A percentile compares a stretch with the other conserved stretches of the same genome.
phyloP scores from a whole-genome alignment of 1,140 invertebrate species.

The Amphibalanus amphitrite region DNA sequence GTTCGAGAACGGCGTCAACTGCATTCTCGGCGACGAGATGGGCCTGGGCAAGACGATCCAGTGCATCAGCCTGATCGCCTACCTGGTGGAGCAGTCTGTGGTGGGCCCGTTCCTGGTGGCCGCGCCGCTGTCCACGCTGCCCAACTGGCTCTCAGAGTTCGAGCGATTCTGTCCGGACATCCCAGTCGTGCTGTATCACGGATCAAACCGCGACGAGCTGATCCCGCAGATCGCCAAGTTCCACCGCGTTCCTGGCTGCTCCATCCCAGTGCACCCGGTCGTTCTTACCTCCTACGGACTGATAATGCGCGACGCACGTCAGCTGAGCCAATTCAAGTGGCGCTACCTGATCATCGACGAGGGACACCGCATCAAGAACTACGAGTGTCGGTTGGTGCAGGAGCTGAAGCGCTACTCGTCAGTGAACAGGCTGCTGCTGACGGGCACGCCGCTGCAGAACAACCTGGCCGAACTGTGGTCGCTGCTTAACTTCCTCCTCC shows the following conservation, averaged over 20 bases:
- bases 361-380: slow-evolving; percentile 52
- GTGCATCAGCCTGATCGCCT: slow-evolving; percentile 39
- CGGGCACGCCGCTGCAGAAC: slow-evolving; percentile 63
- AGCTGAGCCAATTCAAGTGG: slow-evolving; percentile 33
- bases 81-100: slow-evolving; percentile 34
- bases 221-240: slow-evolving; percentile 5
- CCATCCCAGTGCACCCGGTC: slow-evolving; percentile 3
- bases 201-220: slow-evolving; percentile 2
- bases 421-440: slow-evolving; percentile 39
- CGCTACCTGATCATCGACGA: slow-evolving; percentile 52
- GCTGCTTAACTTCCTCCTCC: slow-evolving; percentile 49
- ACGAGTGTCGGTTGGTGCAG: slow-evolving; percentile 30
- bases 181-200: slow-evolving; percentile 13
- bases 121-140: slow-evolving; percentile 46
- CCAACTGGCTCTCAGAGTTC: slow-evolving; percentile 54
- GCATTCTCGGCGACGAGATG: slow-evolving; percentile 68
- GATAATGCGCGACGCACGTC: slow-evolving; percentile 29
- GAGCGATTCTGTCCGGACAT: slow-evolving; percentile 24
- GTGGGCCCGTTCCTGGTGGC: slow-evolving; percentile 42
- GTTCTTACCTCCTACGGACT: slow-evolving; percentile 25
- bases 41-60: slow-evolving; percentile 58
- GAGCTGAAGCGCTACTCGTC: slow-evolving; percentile 18
- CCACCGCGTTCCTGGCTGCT: neutral
- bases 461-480: slow-evolving; percentile 54
- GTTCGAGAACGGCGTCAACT: slow-evolving; percentile 49